Base-by-base conservation (phyloP, 2,797 vertebrate species). In the Pipistrellus pygmaeus region DNA sequence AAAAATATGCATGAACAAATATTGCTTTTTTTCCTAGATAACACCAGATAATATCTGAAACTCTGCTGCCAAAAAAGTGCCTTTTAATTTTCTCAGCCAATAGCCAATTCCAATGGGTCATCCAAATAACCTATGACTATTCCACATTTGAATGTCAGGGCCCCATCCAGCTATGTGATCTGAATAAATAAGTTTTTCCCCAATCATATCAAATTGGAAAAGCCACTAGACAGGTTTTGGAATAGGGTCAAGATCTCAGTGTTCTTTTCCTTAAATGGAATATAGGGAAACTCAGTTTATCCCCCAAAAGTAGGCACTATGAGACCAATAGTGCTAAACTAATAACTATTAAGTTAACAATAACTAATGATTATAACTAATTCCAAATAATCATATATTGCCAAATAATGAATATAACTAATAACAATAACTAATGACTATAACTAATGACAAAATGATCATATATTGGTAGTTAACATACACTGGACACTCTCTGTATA, bases 101-200 rank as follows among this genome's bases (percentile, higher is more conserved):
- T 17, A 72, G 38, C 17, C 15, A 84, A 76, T 81, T 89, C 30
- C 5, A 89, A 17, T 72, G 46, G 21, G 32, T 85, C 51, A 69
- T 60, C 46, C 73, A 93, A 91, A 90, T 27, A 48, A 57, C 89
- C 32, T 46, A 30, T 82, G 84, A 84, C 20, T 85, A 23, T 6
- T 85, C 1, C 25, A 64, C 8, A 20, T 57, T 91, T 27, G 60
- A 62, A 30, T 62, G 60, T 62, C n/a, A 87, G 10, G 46, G 35
- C 44, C 17, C 27, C 53, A 9, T 84, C 30, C 51, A 92, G 15
- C 18, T 86, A 78, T 81, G 66, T 11, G 32, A 41, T 91, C 38
- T 73, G 14, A 30, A 64, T 62, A 84, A 82, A 62, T 62, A 71
- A 73, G 0, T 25, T 77, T 69, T 35, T 51, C 25, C 21, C n/a